Base-by-base conservation (phyloP, 2,888 invertebrate species). In the Sesia bembeciformis region DNA sequence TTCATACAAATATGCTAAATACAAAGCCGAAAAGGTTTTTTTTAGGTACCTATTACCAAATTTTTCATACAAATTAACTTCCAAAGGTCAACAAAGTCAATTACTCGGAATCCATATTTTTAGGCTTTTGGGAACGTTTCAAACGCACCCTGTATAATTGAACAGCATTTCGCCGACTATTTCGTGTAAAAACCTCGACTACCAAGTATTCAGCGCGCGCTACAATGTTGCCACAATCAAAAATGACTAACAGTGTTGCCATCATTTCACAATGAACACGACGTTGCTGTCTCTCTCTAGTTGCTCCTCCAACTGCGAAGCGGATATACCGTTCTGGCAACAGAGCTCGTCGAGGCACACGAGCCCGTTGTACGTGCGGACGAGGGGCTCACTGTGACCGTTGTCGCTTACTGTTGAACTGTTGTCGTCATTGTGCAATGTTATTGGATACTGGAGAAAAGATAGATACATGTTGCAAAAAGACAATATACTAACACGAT, bases 261-360 rank as follows among this genome's bases (percentile, higher is more conserved):
- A 39, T 84, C 78, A 87, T 70, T 87, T 87, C 56, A 89, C 81
- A 5, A 89, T 86, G 62, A 95, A 91, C 46, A 93, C 91, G 58
- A 95, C 93, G 72, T 93, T 94, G 60, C 93, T 91, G 84, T 96
- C 96, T 56, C 92, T 86, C 67, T 96, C 95, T 3, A 96, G 84
- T 61, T 94, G 92, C 54, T 95, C 94, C 70, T 95, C 95, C 0
- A 96, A 82, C 68, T 94, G 93, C 46, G 92, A 90, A 8, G 93
- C 90, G 23, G 93, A 91, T 52, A 94, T 90, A 0, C 94, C 94
- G 39, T 93, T 93, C 60, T 93, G 91, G 72, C 96, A 95, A 77
- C 97, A 97, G 64, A 97, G 94, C 80, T 97, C 96, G 87, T 97
- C 97, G 57, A 94, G 91, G 61, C 93, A 95, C 3, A 83, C 86